phyloP scores from a whole-genome alignment of 2,888 invertebrate genomes.

The Drosophila stalkeri region DNA sequence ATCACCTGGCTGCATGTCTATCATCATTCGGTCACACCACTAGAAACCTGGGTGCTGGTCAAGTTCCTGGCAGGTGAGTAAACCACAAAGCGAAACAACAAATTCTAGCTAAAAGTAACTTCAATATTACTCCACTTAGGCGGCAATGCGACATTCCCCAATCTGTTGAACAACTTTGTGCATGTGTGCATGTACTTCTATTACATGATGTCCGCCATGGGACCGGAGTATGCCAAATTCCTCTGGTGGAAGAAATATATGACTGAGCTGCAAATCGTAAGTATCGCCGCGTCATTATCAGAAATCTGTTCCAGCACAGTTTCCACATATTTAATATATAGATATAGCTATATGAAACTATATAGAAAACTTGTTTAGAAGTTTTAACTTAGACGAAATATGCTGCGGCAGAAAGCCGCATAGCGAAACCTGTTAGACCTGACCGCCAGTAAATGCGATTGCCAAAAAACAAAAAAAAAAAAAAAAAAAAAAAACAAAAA shows the following conservation, averaged over 20 bases:
- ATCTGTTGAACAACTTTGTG: slow-evolving; percentile 95
- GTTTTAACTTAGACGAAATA: slow-evolving; percentile 46
- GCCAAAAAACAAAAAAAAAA: slow-evolving; percentile 61
- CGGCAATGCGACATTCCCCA: slow-evolving; percentile 86
- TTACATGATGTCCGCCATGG: slow-evolving; percentile 95
- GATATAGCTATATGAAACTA: neutral
- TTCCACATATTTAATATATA: slow-evolving; percentile 12
- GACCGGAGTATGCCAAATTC: slow-evolving; percentile 94
- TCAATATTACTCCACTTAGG: slow-evolving; percentile 85
- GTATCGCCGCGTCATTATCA: slow-evolving; percentile 67
- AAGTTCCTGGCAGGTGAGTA: slow-evolving; percentile 91
- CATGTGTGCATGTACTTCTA: slow-evolving; percentile 98
- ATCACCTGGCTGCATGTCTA: slow-evolving; percentile 96
- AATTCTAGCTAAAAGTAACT: neutral
- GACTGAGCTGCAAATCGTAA: slow-evolving; percentile 96
- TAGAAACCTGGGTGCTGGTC: slow-evolving; percentile 96
- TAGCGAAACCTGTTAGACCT: slow-evolving; percentile 73
- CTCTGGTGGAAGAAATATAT: slow-evolving; percentile 98
- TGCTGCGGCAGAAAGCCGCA: slow-evolving; percentile 36
- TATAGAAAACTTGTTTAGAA: slow-evolving; percentile 69
- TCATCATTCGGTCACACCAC: slow-evolving; percentile 97
- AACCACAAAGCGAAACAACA: neutral
- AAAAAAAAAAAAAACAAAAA: slow-evolving; percentile 16
- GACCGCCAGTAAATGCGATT: slow-evolving; percentile 58
- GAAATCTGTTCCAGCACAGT: slow-evolving; percentile 48